A percentile compares a stretch with the other conserved stretches of the same genome.
These are phyloP conservation scores for Sycophila texana DNA, from an alignment of 2,888 invertebrate species.

Conservation along the genomic window DNA sequence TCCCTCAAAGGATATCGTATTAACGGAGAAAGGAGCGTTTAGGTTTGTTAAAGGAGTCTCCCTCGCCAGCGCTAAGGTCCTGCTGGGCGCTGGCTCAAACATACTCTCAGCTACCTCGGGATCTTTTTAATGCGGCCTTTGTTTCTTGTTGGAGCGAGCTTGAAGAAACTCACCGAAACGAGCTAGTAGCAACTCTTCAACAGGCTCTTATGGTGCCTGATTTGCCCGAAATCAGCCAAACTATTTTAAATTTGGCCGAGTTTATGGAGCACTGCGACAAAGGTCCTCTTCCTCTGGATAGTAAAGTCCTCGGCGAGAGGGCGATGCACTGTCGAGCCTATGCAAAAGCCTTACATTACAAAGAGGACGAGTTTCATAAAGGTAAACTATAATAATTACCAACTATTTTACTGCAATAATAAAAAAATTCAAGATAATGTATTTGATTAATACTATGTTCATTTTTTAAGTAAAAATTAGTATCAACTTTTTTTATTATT, in stretches of 20 bases:
- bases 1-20: not conserved
- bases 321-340: constrained; percentile 95
- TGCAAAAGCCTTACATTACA: constrained; percentile 90
- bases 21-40: not conserved
- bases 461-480: constrained; percentile 1
- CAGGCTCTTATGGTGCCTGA: constrained; percentile 95
- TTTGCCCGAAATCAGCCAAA: constrained; percentile 96
- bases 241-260: constrained; percentile 96
- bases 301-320: constrained; percentile 90
- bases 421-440: constrained; percentile 71
- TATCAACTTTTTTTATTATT: constrained; percentile 1
- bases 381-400: constrained; percentile 72
- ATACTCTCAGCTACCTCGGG: constrained; percentile 95
- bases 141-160: constrained; percentile 99
- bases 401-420: too few species aligned
- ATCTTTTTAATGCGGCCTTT: constrained; percentile 98
- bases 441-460: not conserved
- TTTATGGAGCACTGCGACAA: constrained; percentile 99
- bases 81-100: constrained; percentile 95
- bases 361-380: constrained; percentile 95
- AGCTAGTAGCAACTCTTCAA: constrained; percentile 90
- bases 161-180: constrained; percentile 86
- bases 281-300: constrained; percentile 93
- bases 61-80: constrained; percentile 94
- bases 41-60: constrained; percentile 95